These are phyloP conservation scores for Danio aesculapii DNA, from an alignment of 2,797 vertebrate species.

Conservation along the genomic window DNA sequence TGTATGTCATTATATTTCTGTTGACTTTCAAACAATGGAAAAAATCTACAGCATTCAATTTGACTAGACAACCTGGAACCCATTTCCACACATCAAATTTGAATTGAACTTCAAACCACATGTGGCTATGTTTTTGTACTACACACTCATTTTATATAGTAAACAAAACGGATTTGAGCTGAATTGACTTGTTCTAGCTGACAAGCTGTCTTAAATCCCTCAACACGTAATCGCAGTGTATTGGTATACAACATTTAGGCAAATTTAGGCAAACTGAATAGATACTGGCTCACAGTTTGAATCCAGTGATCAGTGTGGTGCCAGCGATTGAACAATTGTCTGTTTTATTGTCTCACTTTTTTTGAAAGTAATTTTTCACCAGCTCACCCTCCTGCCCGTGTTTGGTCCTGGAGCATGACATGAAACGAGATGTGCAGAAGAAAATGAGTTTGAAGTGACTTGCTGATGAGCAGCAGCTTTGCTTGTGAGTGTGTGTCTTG, in stretches of 20 bases:
- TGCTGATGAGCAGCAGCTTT: conserved; percentile 23
- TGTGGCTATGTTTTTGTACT: background rate
- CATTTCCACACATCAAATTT: background rate
- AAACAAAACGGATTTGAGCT: background rate
- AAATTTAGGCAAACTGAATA: background rate
- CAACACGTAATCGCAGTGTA: background rate
- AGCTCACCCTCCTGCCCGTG: conserved; percentile 63
- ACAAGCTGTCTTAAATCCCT: no score
- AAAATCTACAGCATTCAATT: background rate
- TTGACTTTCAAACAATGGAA: background rate
- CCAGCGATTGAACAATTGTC: background rate
- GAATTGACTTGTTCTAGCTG: no score
- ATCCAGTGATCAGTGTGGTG: background rate
- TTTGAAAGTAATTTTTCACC: conserved; percentile 50
- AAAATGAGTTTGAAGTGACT: conserved; percentile 61
- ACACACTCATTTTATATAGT: background rate
- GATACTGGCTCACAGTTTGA: background rate
- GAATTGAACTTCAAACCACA: background rate
- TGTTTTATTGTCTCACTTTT: background rate
- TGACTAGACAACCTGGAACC: background rate
- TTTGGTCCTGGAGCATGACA: conserved; percentile 61
- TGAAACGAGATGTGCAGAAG: conserved; percentile 66
- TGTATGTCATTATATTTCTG: background rate
- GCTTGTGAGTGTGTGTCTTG: conserved; percentile 14
- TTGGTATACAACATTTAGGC: background rate